Base-by-base conservation (phyloP, 2,888 invertebrate species). In the Baronia brevicornis region DNA sequence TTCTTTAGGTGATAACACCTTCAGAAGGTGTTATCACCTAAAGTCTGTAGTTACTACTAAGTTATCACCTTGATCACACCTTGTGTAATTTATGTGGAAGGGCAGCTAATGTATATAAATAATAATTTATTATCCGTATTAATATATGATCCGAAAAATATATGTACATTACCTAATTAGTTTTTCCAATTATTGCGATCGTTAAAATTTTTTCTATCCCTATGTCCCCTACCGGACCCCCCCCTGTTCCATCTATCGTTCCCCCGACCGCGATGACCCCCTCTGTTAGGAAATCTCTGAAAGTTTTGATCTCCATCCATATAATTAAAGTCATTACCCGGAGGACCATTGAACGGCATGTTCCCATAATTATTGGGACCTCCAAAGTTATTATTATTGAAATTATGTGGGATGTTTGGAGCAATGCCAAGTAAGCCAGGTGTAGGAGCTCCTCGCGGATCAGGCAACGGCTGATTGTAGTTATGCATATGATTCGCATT, bases 391-490 rank as follows among this genome's bases (percentile, higher is more conserved):
- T 58, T 61, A 35, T 60, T 66, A 53, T 77, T 80, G 38, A 77
- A 82, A 52, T 80, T 85, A 48, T 85, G 86, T 4, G 84, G 84
- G 21, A 85, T 75, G 39, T 84, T 85, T 13, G 86, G 86, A 21
- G 86, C 84, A 53, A 88, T 85, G 5, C 88, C 87, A 44, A 89
- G 63, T 13, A 89, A 56, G 1, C 88, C 87, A 0, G 88, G 88
- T 48, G 85, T 51, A 37, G 84, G 71, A 28, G 86, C 78, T 15
- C 73, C 78, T 19, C 84, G 68, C 12, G 82, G 78, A 45, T 86
- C 84, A n/a, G 75, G 59, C 53, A 82, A 65, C 9, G 71, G 42
- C 43, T 75, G 78, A 60, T 77, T 84, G 40, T 59, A 82, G 10
- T 69, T 69, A 33, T 72, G 73, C 67, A 82, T 69, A 28, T 69